Conservation (phyloP, 2,113 vertebrate genomes). For the Aldabrachelys gigantea region DNA sequence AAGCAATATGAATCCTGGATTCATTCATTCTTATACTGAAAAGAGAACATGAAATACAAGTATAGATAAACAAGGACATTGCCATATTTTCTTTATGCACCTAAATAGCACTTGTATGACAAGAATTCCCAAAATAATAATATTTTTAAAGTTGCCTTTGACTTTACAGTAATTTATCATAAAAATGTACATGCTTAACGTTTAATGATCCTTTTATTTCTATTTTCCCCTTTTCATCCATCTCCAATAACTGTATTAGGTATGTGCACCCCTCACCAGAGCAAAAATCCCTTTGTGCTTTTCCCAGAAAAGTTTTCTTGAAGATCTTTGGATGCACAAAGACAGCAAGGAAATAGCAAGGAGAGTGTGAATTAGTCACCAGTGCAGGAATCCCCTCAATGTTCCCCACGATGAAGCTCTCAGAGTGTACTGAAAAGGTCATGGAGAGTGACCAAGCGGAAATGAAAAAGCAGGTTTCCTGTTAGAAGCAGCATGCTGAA, state of each 20-base stretch:
- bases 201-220: slow-evolving; percentile 19
- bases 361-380: background rate
- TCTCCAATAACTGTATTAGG: background rate
- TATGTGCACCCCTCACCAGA: background rate
- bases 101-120: slow-evolving; percentile 16
- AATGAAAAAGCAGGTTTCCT: background rate
- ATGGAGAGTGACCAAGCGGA: background rate
- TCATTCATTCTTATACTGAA: slow-evolving; percentile 25
- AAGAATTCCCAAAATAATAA: slow-evolving; percentile 38
- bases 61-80: slow-evolving; percentile 4
- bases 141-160: slow-evolving; percentile 24
- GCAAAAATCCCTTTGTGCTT: background rate
- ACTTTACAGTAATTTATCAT: background rate
- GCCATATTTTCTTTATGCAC: slow-evolving; percentile 32
- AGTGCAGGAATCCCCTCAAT: background rate
- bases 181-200: background rate
- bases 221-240: background rate
- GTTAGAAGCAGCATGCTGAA: background rate
- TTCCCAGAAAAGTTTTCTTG: background rate
- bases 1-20: background rate
- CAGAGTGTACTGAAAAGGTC: background rate
- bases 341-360: background rate
- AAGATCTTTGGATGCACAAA: background rate
- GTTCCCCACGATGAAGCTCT: background rate
- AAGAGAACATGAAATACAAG: slow-evolving; percentile 12